Conservation (phyloP, 2,113 vertebrate genomes). For the Periophthalmus modestus region DNA sequence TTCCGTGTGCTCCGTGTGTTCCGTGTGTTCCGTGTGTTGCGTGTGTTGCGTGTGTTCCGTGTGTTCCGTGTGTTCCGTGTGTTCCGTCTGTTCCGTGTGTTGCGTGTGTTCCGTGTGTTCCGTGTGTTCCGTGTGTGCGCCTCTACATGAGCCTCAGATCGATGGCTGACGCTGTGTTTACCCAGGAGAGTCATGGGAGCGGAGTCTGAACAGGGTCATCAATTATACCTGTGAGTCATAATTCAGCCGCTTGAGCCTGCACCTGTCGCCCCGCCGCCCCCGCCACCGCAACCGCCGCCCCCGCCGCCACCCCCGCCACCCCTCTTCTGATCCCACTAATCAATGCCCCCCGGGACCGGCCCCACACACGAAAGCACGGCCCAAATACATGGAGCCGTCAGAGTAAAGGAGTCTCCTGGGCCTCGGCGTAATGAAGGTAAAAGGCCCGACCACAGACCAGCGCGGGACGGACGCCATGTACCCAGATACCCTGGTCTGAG, state of each 20-base stretch:
- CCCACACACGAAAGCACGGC: conserved; percentile 31
- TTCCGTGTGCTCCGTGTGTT: no score
- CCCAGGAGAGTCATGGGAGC: conserved; percentile 2
- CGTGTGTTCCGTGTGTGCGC: no score
- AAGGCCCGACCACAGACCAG: conserved; percentile 4
- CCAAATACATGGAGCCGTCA: conserved; percentile 32
- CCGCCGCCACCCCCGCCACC: conserved; percentile 35
- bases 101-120: no score
- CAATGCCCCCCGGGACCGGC: conserved; percentile 49
- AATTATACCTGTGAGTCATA: conserved; percentile 45
- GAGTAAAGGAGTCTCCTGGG: conserved; percentile 32
- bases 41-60: no score
- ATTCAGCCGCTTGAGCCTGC: conserved; percentile 49
- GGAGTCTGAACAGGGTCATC: conserved; percentile 19
- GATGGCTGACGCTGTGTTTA: neutral
- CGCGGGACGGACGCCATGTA: no score
- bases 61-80: no score
- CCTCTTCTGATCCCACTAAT: conserved; percentile 57
- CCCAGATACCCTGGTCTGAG: no score
- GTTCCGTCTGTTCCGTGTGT: no score
- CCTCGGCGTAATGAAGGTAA: conserved; percentile 39
- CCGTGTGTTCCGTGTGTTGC: no score
- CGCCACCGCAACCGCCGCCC: no score
- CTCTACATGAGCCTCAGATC: neutral
- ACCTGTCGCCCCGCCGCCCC: conserved; percentile 13